A percentile compares a stretch with the other conserved stretches of the same genome.
Evolutionary conservation across 2,888 invertebrate genomes (phyloP).

Genomic region (Sacculina carcini): DNA sequence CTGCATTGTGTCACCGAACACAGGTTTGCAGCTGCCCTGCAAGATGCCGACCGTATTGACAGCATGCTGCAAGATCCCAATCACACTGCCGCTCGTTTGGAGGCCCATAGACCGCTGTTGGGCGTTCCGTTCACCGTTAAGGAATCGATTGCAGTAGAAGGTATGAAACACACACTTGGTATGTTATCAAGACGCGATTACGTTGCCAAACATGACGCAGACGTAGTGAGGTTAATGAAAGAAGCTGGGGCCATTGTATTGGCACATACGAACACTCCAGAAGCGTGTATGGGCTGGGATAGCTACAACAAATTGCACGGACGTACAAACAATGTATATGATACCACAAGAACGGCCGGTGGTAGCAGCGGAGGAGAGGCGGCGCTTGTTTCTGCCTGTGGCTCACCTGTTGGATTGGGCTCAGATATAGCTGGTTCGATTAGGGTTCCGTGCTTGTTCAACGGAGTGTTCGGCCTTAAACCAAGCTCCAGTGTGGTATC

Average conservation of each 20-base stretch:
- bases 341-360: slow-evolving; percentile 40
- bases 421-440: slow-evolving; percentile 94
- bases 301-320: slow-evolving; percentile 51
- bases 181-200: slow-evolving; percentile 34
- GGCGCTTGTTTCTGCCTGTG: slow-evolving; percentile 43
- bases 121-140: slow-evolving; percentile 79
- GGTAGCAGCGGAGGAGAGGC: slow-evolving; percentile 73
- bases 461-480: slow-evolving; percentile 65
- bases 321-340: slow-evolving; percentile 54
- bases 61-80: slow-evolving; percentile 33
- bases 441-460: slow-evolving; percentile 68
- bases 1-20: slow-evolving; percentile 61
- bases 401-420: slow-evolving; percentile 60
- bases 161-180: slow-evolving; percentile 54
- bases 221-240: slow-evolving; percentile 31
- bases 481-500: slow-evolving; percentile 45
- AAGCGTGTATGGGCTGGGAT: slow-evolving; percentile 68
- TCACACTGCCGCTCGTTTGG: slow-evolving; percentile 27
- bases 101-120: slow-evolving; percentile 45
- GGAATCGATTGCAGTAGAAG: slow-evolving; percentile 53
- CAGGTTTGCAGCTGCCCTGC: slow-evolving; percentile 46
- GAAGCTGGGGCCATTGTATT: slow-evolving; percentile 53
- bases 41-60: slow-evolving; percentile 51
- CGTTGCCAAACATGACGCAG: slow-evolving; percentile 39
- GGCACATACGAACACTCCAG: slow-evolving; percentile 62